Conservation (phyloP, 2,888 invertebrate species). For the Meloe dianella region DNA sequence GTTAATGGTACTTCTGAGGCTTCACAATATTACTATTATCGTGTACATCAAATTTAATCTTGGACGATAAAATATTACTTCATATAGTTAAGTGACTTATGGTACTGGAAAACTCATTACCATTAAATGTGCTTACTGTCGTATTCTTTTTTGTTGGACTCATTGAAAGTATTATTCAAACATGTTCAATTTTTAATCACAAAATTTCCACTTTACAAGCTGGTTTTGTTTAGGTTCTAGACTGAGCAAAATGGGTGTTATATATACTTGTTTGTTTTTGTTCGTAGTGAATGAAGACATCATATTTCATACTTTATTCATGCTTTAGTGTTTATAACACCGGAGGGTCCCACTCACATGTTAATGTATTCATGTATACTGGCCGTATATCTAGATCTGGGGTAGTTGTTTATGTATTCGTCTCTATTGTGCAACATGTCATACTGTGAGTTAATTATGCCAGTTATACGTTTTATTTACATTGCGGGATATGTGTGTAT, state of each 20-base stretch:
- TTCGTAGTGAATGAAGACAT: conserved; percentile 21
- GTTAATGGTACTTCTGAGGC: conserved; percentile 15
- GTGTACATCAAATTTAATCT: conserved; percentile 16
- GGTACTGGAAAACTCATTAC: conserved; percentile 7
- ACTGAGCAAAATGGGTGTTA: neutral
- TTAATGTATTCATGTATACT: conserved; percentile 37
- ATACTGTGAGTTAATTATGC: conserved; percentile 40
- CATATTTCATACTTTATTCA: conserved; percentile 26
- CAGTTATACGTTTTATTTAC: conserved; percentile 31
- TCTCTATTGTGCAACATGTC: conserved; percentile 38
- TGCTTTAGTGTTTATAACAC: conserved; percentile 15
- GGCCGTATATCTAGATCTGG: conserved; percentile 39
- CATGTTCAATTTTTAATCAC: neutral
- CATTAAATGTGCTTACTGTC: conserved; percentile 4
- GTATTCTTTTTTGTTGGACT: neutral
- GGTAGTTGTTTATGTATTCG: conserved; percentile 40
- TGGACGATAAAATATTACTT: conserved; percentile 10
- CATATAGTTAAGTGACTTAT: conserved; percentile 12
- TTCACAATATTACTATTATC: conserved; percentile 15
- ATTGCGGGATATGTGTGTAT: conserved; percentile 26
- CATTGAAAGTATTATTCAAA: neutral
- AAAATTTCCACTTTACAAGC: neutral
- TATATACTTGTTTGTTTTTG: conserved; percentile 6
- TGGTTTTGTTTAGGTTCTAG: neutral
- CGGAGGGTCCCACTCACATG: conserved; percentile 34